Conservation (phyloP, 2,888 invertebrate genomes). For the Rosalia funebris region DNA sequence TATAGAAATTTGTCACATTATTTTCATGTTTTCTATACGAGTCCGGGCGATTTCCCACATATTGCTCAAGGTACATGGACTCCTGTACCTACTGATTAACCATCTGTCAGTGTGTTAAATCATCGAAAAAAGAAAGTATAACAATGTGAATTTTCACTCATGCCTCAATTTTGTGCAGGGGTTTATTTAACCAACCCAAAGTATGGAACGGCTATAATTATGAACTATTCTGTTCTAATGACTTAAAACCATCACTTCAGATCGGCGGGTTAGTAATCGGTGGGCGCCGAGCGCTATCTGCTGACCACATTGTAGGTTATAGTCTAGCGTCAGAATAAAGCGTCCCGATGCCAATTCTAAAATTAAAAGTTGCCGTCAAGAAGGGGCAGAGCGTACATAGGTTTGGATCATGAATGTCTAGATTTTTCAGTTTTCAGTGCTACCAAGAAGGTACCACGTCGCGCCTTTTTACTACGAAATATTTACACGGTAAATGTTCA, state of each 20-base stretch:
- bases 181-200: no score
- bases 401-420: conserved; percentile 53
- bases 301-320: conserved; percentile 1
- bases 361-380: conserved; percentile 66
- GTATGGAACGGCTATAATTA: no score
- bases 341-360: conserved; percentile 74
- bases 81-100: no score
- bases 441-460: conserved; percentile 52
- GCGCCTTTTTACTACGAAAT: conserved; percentile 39
- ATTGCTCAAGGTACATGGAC: no score
- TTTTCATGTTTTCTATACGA: no score
- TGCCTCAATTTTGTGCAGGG: no score
- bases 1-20: no score
- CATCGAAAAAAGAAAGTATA: no score
- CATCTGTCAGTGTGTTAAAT: no score
- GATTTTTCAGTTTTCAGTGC: conserved; percentile 62
- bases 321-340: conserved; percentile 52
- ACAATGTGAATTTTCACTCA: no score
- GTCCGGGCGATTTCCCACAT: no score
- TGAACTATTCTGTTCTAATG: no score
- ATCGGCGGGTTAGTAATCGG: conserved; percentile 11
- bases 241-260: neutral
- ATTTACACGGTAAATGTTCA: conserved; percentile 47
- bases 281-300: conserved; percentile 3
- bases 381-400: conserved; percentile 53